A percentile compares a stretch with the other conserved stretches of the same genome.
phyloP scores from a whole-genome alignment of 2,888 invertebrate genomes.

The Hartigia nigra region DNA sequence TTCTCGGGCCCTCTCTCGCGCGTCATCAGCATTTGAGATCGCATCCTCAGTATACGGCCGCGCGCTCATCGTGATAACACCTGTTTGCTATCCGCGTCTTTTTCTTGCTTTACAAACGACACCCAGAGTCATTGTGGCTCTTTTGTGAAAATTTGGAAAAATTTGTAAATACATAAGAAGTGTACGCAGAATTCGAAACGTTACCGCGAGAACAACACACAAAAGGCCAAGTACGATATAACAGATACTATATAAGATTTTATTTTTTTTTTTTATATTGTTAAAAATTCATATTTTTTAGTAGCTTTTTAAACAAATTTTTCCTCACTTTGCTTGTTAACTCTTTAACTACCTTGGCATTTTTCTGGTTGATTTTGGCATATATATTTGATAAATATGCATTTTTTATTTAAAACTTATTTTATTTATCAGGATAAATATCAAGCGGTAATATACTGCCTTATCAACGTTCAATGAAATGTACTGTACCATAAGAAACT shows the following conservation, averaged over 20 bases:
- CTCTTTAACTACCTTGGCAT: too few relatives aligned
- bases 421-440: too few relatives aligned
- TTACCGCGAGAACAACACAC: not conserved
- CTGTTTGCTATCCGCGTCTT: conserved; percentile 39
- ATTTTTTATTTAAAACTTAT: too few relatives aligned
- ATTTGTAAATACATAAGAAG: not conserved
- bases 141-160: not conserved
- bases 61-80: conserved; percentile 51
- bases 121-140: not conserved
- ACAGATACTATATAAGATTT: not conserved
- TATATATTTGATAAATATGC: too few relatives aligned
- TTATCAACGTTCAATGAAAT: too few relatives aligned
- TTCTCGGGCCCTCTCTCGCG: conserved; percentile 9
- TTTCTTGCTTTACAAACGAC: not conserved
- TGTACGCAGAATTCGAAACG: not conserved
- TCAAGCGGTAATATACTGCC: too few relatives aligned
- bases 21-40: conserved; percentile 15
- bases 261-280: too few relatives aligned
- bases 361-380: too few relatives aligned
- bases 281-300: not conserved
- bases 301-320: not conserved
- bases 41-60: conserved; percentile 49
- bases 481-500: too few relatives aligned
- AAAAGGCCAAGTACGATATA: not conserved
- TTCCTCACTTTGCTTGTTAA: not conserved